Conservation (phyloP, 92 coral and sea anemone genomes). For the Palythoa grandis region DNA sequence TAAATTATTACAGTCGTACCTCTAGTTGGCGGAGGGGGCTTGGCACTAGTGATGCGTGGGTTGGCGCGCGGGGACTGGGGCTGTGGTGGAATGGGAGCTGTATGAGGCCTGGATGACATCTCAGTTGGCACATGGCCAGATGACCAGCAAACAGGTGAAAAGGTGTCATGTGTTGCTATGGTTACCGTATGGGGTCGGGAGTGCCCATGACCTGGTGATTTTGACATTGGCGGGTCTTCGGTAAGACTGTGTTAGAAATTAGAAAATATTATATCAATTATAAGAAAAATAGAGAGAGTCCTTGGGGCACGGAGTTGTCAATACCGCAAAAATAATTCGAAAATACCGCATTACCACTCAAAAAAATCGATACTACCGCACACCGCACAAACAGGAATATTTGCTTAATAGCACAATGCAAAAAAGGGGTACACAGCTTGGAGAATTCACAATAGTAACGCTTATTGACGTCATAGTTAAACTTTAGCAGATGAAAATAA, state of each 20-base stretch:
- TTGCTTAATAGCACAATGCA: too few relatives aligned
- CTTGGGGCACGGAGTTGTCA: too few relatives aligned
- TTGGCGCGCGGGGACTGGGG: constrained; percentile 91
- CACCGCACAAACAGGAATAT: too few relatives aligned
- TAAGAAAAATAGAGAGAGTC: too few relatives aligned
- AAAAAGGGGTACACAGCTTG: too few relatives aligned
- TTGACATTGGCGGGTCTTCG: neutral
- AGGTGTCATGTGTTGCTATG: constrained; percentile 4
- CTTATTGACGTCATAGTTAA: too few relatives aligned
- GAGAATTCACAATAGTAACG: too few relatives aligned
- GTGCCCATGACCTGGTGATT: constrained; percentile 28
- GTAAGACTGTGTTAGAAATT: neutral
- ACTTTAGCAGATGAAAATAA: too few relatives aligned
- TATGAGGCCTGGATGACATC: constrained; percentile 69
- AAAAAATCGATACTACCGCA: too few relatives aligned
- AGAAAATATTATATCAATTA: neutral
- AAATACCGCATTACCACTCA: too few relatives aligned
- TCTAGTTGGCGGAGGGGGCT: constrained; percentile 79
- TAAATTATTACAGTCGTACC: constrained; percentile 46
- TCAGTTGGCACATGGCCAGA: constrained; percentile 30
- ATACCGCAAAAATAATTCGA: too few relatives aligned
- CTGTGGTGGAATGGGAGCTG: constrained; percentile 90
- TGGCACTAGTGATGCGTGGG: constrained; percentile 96
- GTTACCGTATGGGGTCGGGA: constrained; percentile 11
- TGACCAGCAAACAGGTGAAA: constrained; percentile 27